These are phyloP conservation scores for Craniophora ligustri DNA, from an alignment of 2,888 invertebrate species.

Conservation along the genomic window DNA sequence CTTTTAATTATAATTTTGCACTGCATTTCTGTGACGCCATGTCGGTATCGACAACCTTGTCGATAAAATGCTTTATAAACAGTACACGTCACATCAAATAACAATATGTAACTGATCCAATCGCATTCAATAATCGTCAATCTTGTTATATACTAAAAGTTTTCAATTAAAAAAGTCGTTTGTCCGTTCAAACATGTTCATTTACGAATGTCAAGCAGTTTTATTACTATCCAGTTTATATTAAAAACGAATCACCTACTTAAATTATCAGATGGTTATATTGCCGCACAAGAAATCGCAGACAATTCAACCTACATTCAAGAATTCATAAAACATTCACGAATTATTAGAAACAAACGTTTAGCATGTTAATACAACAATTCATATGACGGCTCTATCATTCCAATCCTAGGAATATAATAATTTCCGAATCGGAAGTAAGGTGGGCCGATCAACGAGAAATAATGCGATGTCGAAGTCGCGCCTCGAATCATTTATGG, in stretches of 20 bases:
- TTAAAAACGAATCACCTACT: conserved; percentile 34
- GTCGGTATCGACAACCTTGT: conserved; percentile 50
- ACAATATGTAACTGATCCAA: conserved; percentile 49
- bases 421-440: conserved; percentile 89
- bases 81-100: conserved; percentile 47
- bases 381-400: conserved; percentile 76
- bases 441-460: conserved; percentile 83
- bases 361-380: conserved; percentile 74
- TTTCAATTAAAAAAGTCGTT: conserved; percentile 15
- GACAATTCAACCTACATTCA: conserved; percentile 70
- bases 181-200: conserved; percentile 15
- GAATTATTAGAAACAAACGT: conserved; percentile 73
- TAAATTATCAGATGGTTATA: conserved; percentile 41
- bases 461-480: conserved; percentile 85
- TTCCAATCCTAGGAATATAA: conserved; percentile 82
- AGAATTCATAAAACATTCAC: conserved; percentile 74
- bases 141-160: conserved; percentile 27
- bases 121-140: conserved; percentile 26
- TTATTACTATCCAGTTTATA: conserved; percentile 33
- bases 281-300: conserved; percentile 47
- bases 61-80: conserved; percentile 53
- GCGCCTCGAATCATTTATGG: conserved; percentile 85
- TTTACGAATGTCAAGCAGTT: conserved; percentile 16
- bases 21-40: conserved; percentile 67
- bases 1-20: conserved; percentile 81